phyloP scores from a whole-genome alignment of 2,888 invertebrate genomes.

The Trachelus tabidus region DNA sequence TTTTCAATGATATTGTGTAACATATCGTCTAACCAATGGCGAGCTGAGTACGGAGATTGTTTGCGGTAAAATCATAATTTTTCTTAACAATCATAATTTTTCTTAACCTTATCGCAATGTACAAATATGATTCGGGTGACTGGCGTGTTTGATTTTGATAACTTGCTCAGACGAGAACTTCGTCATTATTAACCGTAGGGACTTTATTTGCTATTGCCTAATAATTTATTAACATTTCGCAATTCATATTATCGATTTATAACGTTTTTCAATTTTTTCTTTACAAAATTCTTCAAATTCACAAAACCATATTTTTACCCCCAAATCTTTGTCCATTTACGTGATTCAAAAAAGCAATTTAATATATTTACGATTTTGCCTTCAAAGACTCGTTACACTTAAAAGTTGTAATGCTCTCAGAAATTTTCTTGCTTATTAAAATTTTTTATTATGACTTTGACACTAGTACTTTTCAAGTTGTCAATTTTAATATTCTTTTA shows the following conservation, averaged over 20 bases:
- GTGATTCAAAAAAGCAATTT: not conserved
- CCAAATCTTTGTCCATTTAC: no score
- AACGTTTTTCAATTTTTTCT: not conserved
- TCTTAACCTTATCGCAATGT: slow-evolving; percentile 15
- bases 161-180: slow-evolving; percentile 17
- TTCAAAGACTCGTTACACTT: not conserved
- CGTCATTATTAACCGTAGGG: not conserved
- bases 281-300: not conserved
- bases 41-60: not conserved
- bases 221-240: not conserved
- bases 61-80: slow-evolving; percentile 10
- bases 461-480: not conserved
- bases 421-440: not conserved
- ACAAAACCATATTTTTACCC: not conserved
- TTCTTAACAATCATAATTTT: slow-evolving; percentile 1
- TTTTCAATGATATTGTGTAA: slow-evolving; percentile 3
- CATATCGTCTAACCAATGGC: not conserved
- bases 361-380: not conserved
- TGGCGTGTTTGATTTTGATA: slow-evolving; percentile 40
- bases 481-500: not conserved
- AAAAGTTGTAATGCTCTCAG: not conserved
- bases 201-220: not conserved
- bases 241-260: not conserved
- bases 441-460: not conserved
- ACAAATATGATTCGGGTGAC: slow-evolving; percentile 10